These are phyloP conservation scores for Melanerpes aurifrons DNA, from an alignment of 2,113 vertebrate species.

Conservation along the genomic window DNA sequence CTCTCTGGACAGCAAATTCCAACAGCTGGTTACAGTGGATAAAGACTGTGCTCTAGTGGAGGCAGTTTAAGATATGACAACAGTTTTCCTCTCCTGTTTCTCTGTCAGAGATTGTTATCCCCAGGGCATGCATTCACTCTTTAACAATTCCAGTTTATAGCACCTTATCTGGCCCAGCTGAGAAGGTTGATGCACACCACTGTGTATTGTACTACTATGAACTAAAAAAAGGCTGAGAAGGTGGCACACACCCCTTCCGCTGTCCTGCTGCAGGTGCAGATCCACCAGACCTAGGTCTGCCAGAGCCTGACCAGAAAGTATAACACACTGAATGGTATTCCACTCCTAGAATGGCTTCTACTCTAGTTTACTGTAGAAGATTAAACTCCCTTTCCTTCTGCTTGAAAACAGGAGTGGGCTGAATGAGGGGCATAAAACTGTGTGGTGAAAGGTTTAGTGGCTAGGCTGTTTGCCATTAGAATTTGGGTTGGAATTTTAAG, in stretches of 20 bases:
- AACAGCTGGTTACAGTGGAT: too few species aligned
- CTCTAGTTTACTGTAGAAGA: neutral
- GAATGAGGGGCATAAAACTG: neutral
- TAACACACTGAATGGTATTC: neutral
- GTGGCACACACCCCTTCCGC: neutral
- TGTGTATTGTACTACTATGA: neutral
- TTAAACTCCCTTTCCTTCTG: neutral
- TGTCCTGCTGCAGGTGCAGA: neutral
- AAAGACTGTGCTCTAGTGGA: neutral
- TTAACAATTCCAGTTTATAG: neutral
- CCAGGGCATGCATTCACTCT: too few species aligned
- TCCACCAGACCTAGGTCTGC: neutral
- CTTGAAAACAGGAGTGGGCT: neutral
- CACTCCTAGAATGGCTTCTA: neutral
- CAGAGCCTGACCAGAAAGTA: neutral
- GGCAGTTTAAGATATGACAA: neutral
- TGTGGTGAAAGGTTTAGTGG: neutral
- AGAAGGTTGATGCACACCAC: neutral
- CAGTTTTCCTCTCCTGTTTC: neutral
- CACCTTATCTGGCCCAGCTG: neutral
- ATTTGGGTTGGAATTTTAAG: conserved; percentile 51
- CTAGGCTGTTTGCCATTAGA: conserved; percentile 17
- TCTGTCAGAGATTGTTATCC: neutral
- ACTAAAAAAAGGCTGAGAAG: neutral
- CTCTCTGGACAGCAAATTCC: too few species aligned